Conservation (phyloP, 1,140 invertebrate genomes). For the Panonychus citri region DNA sequence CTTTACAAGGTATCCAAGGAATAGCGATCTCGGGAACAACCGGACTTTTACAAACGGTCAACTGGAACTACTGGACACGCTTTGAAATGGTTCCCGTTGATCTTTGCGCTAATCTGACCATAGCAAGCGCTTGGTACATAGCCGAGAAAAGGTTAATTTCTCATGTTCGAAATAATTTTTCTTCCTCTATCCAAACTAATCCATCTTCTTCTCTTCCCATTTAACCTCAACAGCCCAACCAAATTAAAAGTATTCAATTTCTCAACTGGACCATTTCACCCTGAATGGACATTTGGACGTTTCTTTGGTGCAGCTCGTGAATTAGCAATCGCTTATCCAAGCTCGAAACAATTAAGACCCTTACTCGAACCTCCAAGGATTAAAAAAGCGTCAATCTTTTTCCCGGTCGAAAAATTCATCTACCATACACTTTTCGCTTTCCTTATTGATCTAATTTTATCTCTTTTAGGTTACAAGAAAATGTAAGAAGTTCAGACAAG, state of each 20-base stretch:
- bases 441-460: background rate
- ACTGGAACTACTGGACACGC: background rate
- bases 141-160: constrained; percentile 14
- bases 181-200: background rate
- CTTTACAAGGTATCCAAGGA: constrained; percentile 88
- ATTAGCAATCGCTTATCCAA: background rate
- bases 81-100: background rate
- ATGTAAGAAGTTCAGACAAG: background rate
- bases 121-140: background rate
- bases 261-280: background rate
- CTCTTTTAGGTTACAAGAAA: background rate
- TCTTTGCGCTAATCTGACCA: background rate
- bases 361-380: background rate
- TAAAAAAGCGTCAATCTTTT: background rate
- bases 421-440: background rate
- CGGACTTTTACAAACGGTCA: background rate
- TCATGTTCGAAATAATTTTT: background rate
- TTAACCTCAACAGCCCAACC: constrained; percentile 25
- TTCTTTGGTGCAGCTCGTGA: background rate
- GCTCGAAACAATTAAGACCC: background rate
- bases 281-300: constrained; percentile 25
- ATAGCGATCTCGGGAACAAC: constrained; percentile 63
- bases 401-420: background rate
- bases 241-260: constrained; percentile 26
- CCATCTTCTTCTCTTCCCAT: no score